Conservation (phyloP, 2,888 invertebrate species). For the Coenonympha arcania region DNA sequence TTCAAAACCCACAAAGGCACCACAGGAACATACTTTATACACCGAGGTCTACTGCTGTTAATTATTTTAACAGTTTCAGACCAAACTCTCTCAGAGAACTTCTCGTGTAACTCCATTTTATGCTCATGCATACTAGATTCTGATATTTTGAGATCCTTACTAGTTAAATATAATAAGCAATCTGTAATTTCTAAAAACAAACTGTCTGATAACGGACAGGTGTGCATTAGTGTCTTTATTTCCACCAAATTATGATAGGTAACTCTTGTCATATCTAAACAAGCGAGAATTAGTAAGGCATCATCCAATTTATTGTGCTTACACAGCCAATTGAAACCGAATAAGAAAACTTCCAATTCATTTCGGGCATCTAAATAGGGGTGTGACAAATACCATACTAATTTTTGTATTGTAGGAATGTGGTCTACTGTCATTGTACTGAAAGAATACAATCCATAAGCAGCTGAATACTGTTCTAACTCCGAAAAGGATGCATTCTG, state of each 20-base stretch:
- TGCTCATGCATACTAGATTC: slow-evolving; percentile 30
- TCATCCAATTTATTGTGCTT: slow-evolving; percentile 44
- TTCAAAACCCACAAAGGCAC: slow-evolving; percentile 47
- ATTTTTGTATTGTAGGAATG: slow-evolving; percentile 44
- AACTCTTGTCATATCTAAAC: slow-evolving; percentile 49
- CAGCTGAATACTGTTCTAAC: slow-evolving; percentile 43
- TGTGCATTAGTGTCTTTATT: slow-evolving; percentile 39
- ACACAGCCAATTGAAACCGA: slow-evolving; percentile 55
- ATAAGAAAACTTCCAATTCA: slow-evolving; percentile 55
- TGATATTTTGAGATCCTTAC: slow-evolving; percentile 31
- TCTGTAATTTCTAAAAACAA: slow-evolving; percentile 46
- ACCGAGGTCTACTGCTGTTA: slow-evolving; percentile 39
- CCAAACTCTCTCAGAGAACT: slow-evolving; percentile 50
- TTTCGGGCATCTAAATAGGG: slow-evolving; percentile 46
- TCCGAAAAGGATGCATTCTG: slow-evolving; percentile 43
- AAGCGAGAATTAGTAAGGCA: slow-evolving; percentile 50
- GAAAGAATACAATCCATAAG: slow-evolving; percentile 52
- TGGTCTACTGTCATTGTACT: slow-evolving; percentile 46
- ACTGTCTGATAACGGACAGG: slow-evolving; percentile 33
- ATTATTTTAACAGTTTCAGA: slow-evolving; percentile 44
- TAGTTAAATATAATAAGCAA: slow-evolving; percentile 39
- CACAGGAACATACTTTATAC: slow-evolving; percentile 38
- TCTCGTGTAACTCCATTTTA: slow-evolving; percentile 36
- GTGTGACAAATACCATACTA: slow-evolving; percentile 64
- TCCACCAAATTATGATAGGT: slow-evolving; percentile 37